Conservation (phyloP, 1,140 invertebrate genomes). For the Dysdera silvatica region DNA sequence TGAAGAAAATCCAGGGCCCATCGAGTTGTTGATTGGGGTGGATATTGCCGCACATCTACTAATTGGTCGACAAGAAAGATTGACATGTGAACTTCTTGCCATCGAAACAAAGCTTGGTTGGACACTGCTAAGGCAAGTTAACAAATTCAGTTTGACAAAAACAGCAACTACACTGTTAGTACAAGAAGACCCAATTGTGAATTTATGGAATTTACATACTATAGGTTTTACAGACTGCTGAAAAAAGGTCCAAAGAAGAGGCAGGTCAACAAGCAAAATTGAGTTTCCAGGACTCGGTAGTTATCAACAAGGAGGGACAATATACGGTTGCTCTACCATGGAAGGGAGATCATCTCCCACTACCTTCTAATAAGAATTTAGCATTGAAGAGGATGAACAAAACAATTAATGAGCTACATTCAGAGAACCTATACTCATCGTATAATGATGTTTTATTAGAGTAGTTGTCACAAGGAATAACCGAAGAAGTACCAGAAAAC, state of each 20-base stretch:
- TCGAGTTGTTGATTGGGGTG: neutral
- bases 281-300: neutral
- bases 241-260: neutral
- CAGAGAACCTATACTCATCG: neutral
- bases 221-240: neutral
- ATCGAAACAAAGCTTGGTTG: neutral
- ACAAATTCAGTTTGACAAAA: neutral
- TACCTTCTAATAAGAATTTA: no score
- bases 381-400: neutral
- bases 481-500: neutral
- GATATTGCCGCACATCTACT: neutral
- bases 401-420: neutral
- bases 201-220: neutral
- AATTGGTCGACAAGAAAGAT: no score
- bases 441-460: neutral
- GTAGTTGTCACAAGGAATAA: neutral
- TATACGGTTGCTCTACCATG: neutral
- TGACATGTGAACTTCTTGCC: neutral
- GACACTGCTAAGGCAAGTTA: neutral
- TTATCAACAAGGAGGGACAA: neutral
- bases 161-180: constrained; percentile 7
- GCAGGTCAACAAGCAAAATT: neutral
- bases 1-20: neutral
- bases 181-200: neutral
- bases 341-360: neutral